Base-by-base conservation (phyloP, 2,888 invertebrate species). In the Brachycybe producta region DNA sequence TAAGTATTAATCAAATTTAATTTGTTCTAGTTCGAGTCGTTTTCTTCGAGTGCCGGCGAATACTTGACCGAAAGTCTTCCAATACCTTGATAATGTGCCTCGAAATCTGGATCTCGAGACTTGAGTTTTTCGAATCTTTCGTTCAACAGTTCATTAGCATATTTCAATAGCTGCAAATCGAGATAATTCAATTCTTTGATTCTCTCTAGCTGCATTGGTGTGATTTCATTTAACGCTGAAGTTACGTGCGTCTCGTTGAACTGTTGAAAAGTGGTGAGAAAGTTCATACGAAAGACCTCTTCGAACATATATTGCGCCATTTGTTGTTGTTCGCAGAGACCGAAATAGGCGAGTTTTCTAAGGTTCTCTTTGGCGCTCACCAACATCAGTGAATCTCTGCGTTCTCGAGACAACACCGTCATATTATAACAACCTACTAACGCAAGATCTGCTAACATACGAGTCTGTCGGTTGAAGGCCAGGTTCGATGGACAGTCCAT, bases 391-490 rank as follows among this genome's bases (percentile, higher is more conserved):
- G 80, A 73, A 63, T 90, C 84, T 32, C 84, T 75, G 61, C 87
- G 85, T 11, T 75, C 70, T 23, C 54, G 38, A 44, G 81, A 76
- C 73, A 85, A 78, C 57, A 78, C 75, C 43, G 80, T 79, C 65
- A 56, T 58, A 57, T 95, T 88, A 71, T 98, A 98, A 71, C 98
- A 98, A 51, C 91, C 90, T 32, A 97, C 84, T 44, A 94, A 75
- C 52, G 87, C 85, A 57, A 98, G 74, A 73, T 98, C 92, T 15
- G 97, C 88, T 62, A 98, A 68, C 98, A 98, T 99, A 58, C 97
- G 76, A 2, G 97, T 95, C 72, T 97, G 97, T 54, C 98, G 63
- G 70, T 99, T 97, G 63, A 81, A 82, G 19, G 95, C 98, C 64
- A 98, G 74, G 74, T 98, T 98, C 67, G 84, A 82, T 4, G 82